These are phyloP conservation scores for Danaus melanippus DNA, from an alignment of 1,140 invertebrate genomes.

Conservation along the genomic window DNA sequence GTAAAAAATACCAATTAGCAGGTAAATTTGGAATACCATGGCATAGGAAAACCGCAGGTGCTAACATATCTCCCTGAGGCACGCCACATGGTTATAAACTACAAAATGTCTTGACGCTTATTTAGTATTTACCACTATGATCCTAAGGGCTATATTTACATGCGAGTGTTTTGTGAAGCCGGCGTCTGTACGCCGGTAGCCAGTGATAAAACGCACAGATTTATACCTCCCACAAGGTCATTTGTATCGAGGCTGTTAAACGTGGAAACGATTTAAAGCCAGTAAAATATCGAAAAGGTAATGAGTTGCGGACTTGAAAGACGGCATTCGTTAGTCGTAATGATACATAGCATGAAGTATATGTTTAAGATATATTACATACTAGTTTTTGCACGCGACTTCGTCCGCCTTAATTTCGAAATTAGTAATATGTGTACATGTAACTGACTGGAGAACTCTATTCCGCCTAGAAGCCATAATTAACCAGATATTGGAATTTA, in stretches of 20 bases:
- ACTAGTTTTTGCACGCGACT: no score
- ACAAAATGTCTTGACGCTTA: neutral
- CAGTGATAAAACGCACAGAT: constrained; percentile 50
- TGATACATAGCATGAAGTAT: constrained; percentile 6
- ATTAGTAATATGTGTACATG: no score
- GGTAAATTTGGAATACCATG: constrained; percentile 27
- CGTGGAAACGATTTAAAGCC: constrained; percentile 37
- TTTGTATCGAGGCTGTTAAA: constrained; percentile 47
- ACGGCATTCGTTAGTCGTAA: neutral
- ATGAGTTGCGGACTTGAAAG: constrained; percentile 14
- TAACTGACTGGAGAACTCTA: no score
- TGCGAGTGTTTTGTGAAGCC: constrained; percentile 6
- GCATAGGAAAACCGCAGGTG: constrained; percentile 37
- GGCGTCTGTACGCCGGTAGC: constrained; percentile 24
- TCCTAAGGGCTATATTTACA: constrained; percentile 4
- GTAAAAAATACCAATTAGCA: constrained; percentile 25
- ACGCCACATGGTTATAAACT: constrained; percentile 16
- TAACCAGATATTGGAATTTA: no score
- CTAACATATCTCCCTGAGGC: constrained; percentile 44
- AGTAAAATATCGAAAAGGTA: constrained; percentile 34
- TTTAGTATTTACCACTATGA: neutral
- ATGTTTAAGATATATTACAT: constrained; percentile 13
- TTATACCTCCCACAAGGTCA: constrained; percentile 38
- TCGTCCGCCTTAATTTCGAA: no score
- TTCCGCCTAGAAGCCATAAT: no score